These are phyloP conservation scores for Eristalis intricaria DNA, from an alignment of 2,888 invertebrate genomes.

Conservation along the genomic window DNA sequence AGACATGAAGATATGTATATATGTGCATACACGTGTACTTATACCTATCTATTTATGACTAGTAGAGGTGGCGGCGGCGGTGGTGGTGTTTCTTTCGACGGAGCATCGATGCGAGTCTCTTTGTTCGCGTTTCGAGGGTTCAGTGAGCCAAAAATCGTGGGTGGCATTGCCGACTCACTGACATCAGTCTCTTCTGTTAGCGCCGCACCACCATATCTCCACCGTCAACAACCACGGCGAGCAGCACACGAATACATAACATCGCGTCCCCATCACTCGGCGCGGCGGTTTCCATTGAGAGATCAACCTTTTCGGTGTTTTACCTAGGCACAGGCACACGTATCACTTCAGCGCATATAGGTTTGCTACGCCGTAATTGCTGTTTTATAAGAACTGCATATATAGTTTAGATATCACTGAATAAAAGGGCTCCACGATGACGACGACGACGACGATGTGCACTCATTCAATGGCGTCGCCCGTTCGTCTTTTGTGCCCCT, in stretches of 20 bases:
- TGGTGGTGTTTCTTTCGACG: constrained; percentile 36
- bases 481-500: constrained; percentile 47
- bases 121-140: constrained; percentile 57
- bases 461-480: constrained; percentile 29
- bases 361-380: constrained; percentile 30
- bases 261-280: constrained; percentile 22
- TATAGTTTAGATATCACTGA: constrained; percentile 37
- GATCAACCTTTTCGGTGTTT: constrained; percentile 50
- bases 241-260: neutral
- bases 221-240: constrained; percentile 17
- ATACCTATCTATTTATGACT: constrained; percentile 29
- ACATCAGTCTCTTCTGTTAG: constrained; percentile 59
- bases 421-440: constrained; percentile 36
- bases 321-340: constrained; percentile 24
- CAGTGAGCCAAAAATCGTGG: constrained; percentile 69
- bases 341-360: neutral
- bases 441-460: constrained; percentile 18
- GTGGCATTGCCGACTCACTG: constrained; percentile 59
- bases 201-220: constrained; percentile 59
- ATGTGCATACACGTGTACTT: neutral
- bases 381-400: constrained; percentile 34
- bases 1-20: neutral
- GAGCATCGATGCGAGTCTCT: constrained; percentile 42
- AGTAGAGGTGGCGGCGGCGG: constrained; percentile 7
- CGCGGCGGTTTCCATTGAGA: constrained; percentile 59